These are phyloP conservation scores for Notocelia uddmanniana DNA, from an alignment of 2,888 invertebrate species.

Conservation along the genomic window DNA sequence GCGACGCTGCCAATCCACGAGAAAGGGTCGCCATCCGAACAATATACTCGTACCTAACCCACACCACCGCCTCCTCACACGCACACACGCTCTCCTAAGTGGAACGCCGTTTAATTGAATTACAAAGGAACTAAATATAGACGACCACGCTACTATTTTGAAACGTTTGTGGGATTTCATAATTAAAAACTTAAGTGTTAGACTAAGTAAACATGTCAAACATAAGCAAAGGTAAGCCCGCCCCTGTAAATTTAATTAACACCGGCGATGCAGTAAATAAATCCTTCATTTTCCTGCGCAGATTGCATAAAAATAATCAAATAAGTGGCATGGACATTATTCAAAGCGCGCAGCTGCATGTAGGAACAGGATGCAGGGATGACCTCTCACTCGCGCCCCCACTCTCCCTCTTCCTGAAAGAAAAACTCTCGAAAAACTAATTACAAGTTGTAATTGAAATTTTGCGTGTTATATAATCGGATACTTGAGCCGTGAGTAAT, in stretches of 20 bases:
- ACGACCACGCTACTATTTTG: background rate
- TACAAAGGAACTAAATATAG: conserved; percentile 23
- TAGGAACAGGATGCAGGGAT: conserved; percentile 57
- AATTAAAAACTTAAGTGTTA: conserved; percentile 5
- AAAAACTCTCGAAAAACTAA: conserved; percentile 87
- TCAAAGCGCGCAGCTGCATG: conserved; percentile 73
- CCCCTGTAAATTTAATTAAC: conserved; percentile 79
- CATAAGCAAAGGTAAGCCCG: conserved; percentile 51
- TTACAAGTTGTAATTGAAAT: conserved; percentile 87
- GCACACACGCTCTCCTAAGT: conserved; percentile 21
- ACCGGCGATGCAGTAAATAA: conserved; percentile 74
- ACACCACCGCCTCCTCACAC: conserved; percentile 52
- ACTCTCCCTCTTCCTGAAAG: conserved; percentile 82
- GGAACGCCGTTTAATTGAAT: conserved; percentile 34
- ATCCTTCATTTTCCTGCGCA: conserved; percentile 80
- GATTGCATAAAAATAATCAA: conserved; percentile 86
- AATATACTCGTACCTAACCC: conserved; percentile 58
- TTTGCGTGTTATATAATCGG: conserved; percentile 87
- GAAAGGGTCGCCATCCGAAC: conserved; percentile 66
- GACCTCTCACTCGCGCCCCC: conserved; percentile 64
- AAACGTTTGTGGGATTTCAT: background rate
- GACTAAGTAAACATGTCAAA: conserved; percentile 25
- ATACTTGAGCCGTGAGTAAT: conserved; percentile 86
- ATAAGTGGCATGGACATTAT: conserved; percentile 83
- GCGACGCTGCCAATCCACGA: conserved; percentile 77